Conservation (phyloP, 2,888 invertebrate genomes). For the Protodeltote pygarga region DNA sequence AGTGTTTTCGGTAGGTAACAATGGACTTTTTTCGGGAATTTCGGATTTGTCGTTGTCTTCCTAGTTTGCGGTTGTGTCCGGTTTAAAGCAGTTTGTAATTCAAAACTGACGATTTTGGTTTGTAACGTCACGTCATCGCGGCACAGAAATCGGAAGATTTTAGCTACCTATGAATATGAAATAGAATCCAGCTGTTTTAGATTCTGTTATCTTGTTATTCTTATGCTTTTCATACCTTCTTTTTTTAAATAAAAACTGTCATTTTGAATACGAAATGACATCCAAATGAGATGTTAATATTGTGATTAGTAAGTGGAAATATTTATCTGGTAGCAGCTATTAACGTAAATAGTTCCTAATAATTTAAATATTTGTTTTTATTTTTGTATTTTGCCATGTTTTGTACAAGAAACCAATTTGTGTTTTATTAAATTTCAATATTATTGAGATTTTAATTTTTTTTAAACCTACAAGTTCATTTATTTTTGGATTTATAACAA, state of each 20-base stretch:
- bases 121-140: slow-evolving; percentile 6
- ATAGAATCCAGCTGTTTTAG: slow-evolving; percentile 11
- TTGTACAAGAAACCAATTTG: not conserved
- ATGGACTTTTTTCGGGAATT: slow-evolving; percentile 52
- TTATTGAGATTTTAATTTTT: no score
- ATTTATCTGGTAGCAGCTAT: slow-evolving; percentile 21
- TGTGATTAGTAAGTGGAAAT: slow-evolving; percentile 19
- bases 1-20: slow-evolving; percentile 66
- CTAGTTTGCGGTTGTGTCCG: slow-evolving; percentile 48
- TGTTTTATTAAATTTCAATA: not conserved
- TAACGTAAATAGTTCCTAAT: slow-evolving; percentile 8
- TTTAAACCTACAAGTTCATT: no score
- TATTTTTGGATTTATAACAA: no score
- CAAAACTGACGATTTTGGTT: slow-evolving; percentile 17
- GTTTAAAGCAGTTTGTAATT: slow-evolving; percentile 35
- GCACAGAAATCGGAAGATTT: slow-evolving; percentile 9
- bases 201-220: slow-evolving; percentile 26
- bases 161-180: slow-evolving; percentile 5
- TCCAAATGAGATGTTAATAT: slow-evolving; percentile 26
- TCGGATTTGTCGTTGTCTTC: slow-evolving; percentile 55
- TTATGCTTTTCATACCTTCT: slow-evolving; percentile 2
- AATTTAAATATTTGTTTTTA: slow-evolving; percentile 32
- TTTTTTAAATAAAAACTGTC: slow-evolving; percentile 9
- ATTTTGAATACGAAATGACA: slow-evolving; percentile 21
- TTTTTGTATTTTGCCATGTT: not conserved